Evolutionary conservation across 2,888 invertebrate species (phyloP).

Genomic region (Drosophila pseudotakahashii): DNA sequence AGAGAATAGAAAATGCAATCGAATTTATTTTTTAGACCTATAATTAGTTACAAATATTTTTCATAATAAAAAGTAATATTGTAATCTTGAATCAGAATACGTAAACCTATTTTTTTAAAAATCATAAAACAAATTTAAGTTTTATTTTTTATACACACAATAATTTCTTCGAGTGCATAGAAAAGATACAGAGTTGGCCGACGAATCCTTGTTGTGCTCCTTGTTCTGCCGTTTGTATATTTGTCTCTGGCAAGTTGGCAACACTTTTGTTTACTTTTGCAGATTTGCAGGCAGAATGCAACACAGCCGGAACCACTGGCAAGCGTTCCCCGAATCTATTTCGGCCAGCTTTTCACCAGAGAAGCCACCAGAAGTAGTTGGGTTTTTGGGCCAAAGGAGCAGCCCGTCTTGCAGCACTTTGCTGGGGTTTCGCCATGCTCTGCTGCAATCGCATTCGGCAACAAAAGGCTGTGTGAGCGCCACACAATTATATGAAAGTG

Average conservation of each 20-base stretch:
- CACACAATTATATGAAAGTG: constrained; percentile 79
- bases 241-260: constrained; percentile 72
- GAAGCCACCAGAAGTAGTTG: background rate
- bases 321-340: constrained; percentile 32
- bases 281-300: constrained; percentile 59
- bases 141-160: too few relatives aligned
- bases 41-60: too few relatives aligned
- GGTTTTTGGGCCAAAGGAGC: constrained; percentile 16
- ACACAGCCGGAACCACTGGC: constrained; percentile 19
- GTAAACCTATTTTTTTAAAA: too few relatives aligned
- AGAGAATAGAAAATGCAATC: too few relatives aligned
- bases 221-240: constrained; percentile 57
- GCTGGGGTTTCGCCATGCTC: constrained; percentile 59
- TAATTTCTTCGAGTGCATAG: background rate
- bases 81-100: too few relatives aligned
- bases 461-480: constrained; percentile 45
- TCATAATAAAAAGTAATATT: too few relatives aligned
- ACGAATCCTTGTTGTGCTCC: constrained; percentile 42
- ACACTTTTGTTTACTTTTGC: constrained; percentile 80
- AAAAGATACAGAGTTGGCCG: constrained; percentile 32
- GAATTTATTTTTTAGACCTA: too few relatives aligned
- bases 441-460: constrained; percentile 46
- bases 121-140: too few relatives aligned
- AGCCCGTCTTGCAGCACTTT: constrained; percentile 7
- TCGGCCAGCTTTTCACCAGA: constrained; percentile 4